These are phyloP conservation scores for Aplocera efformata DNA, from an alignment of 2,888 invertebrate genomes.

Conservation along the genomic window DNA sequence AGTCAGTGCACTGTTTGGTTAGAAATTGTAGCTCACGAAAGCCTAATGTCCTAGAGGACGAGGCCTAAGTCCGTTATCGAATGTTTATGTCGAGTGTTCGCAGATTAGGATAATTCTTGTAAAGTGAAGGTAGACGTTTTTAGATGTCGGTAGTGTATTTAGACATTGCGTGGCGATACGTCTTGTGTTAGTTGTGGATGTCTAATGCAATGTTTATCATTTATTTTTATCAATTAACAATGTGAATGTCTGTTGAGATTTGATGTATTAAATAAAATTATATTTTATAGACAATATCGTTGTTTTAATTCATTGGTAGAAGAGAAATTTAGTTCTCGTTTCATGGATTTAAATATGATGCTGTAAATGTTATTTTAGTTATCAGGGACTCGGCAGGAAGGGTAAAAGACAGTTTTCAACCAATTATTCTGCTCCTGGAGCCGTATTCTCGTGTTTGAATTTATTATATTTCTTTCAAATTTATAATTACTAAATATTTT, in stretches of 20 bases:
- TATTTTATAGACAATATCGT: conserved; percentile 68
- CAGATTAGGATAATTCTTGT: conserved; percentile 48
- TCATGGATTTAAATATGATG: no score
- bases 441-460: no score
- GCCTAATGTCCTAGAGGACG: conserved; percentile 7
- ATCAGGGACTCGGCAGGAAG: no score
- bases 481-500: no score
- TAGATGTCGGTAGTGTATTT: conserved; percentile 42
- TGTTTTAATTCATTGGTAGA: conserved; percentile 19
- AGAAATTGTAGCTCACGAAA: neutral
- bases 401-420: no score
- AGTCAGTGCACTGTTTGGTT: conserved; percentile 11
- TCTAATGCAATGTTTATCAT: conserved; percentile 49
- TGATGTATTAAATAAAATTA: conserved; percentile 76
- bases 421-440: no score
- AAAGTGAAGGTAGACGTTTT: conserved; percentile 39
- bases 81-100: conserved; percentile 43
- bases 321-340: no score
- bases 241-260: conserved; percentile 73
- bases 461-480: no score
- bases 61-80: conserved; percentile 36
- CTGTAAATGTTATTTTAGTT: no score
- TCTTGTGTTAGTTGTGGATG: conserved; percentile 45
- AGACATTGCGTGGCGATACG: conserved; percentile 33
- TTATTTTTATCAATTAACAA: conserved; percentile 61